Evolutionary conservation across 2,113 vertebrate species (phyloP).

Genomic region (Archocentrus centrarchus): DNA sequence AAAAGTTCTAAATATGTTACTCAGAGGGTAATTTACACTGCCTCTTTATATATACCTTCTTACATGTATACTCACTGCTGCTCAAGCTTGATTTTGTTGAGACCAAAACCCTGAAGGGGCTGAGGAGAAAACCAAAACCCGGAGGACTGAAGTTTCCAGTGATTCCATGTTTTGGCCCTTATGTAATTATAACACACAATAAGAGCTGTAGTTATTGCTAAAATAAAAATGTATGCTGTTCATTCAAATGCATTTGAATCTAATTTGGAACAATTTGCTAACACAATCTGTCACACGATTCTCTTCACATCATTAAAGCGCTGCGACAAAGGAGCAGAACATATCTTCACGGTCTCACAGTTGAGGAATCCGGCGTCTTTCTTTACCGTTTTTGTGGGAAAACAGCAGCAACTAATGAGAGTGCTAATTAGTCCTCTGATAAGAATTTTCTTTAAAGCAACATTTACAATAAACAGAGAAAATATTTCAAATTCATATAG

Average conservation of each 20-base stretch:
- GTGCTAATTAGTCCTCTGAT: neutral
- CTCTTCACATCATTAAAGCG: slow-evolving; percentile 20
- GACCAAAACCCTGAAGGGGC: slow-evolving; percentile 18
- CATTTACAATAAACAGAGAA: neutral
- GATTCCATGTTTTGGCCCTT: slow-evolving; percentile 55
- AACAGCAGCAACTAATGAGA: neutral
- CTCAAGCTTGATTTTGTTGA: neutral
- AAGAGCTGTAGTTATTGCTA: slow-evolving; percentile 9
- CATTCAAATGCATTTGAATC: slow-evolving; percentile 20
- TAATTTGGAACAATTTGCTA: slow-evolving; percentile 23
- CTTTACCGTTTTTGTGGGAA: neutral
- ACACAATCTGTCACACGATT: slow-evolving; percentile 1
- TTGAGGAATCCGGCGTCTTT: neutral
- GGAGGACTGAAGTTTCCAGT: slow-evolving; percentile 54
- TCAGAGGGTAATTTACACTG: neutral
- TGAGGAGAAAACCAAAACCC: slow-evolving; percentile 46
- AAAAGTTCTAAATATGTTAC: slow-evolving; percentile 12
- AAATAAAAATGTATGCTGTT: slow-evolving; percentile 4
- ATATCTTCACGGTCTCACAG: too few relatives aligned
- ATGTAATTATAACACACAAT: slow-evolving; percentile 26
- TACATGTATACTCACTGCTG: neutral
- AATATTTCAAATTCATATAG: neutral
- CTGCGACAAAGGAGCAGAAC: neutral
- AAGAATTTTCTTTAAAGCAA: too few relatives aligned
- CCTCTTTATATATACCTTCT: neutral